A percentile compares a stretch with the other conserved stretches of the same genome.
These are phyloP conservation scores for Callimico goeldii DNA, from an alignment of 2,797 vertebrate species.

Conservation along the genomic window DNA sequence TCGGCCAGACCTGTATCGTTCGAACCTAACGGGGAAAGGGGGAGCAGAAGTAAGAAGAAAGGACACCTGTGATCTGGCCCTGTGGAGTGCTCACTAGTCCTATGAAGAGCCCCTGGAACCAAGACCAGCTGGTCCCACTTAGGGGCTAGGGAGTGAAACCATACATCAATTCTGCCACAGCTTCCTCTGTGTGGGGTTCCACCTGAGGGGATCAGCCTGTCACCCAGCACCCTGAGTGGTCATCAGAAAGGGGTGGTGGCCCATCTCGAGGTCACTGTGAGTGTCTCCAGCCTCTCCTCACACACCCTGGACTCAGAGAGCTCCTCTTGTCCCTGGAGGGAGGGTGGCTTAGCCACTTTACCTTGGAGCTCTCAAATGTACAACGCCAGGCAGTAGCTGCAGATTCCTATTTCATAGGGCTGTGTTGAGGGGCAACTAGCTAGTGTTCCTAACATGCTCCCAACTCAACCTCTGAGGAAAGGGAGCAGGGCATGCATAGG, in stretches of 20 bases:
- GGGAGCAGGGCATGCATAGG: not conserved
- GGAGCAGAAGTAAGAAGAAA: not conserved
- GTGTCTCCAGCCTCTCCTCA: not conserved
- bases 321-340: not conserved
- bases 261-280: not conserved
- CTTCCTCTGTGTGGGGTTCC: not conserved
- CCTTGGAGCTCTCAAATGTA: not conserved
- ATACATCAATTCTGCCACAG: fast-evolving
- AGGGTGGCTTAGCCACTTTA: not conserved
- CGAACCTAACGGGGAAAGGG: slow-evolving; percentile 88
- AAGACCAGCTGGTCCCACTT: not conserved
- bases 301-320: not conserved
- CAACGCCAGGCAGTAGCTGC: not conserved
- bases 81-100: not conserved
- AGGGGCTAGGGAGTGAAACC: not conserved
- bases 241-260: not conserved
- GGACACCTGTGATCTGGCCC: fast-evolving
- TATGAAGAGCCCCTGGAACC: not conserved
- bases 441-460: not conserved
- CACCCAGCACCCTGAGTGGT: not conserved
- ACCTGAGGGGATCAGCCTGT: not conserved
- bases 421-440: not conserved
- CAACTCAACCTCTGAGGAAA: not conserved
- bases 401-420: not conserved
- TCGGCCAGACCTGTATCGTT: slow-evolving; percentile 93